A percentile compares a stretch with the other conserved stretches of the same genome.
Conservation (phyloP, 2,113 vertebrate species). For the Mirounga angustirostris region DNA sequence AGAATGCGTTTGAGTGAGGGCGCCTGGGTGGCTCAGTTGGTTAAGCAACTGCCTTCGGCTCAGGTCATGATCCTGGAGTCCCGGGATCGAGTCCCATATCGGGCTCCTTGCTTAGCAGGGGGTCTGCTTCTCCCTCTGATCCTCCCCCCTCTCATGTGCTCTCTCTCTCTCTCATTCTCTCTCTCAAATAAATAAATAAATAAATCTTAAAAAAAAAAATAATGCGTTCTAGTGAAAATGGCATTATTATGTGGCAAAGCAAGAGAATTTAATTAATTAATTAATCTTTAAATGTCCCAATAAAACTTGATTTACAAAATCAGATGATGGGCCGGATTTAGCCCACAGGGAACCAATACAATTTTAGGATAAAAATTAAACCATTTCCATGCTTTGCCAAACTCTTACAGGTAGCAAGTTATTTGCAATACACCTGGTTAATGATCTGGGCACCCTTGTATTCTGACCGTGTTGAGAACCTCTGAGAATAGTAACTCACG, state of each 20-base stretch:
- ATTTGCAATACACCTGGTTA: no score
- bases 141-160: no score
- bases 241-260: not conserved
- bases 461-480: not conserved
- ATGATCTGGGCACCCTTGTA: no score
- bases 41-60: no score
- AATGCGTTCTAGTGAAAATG: not conserved
- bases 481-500: not conserved
- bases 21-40: no score
- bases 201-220: not conserved
- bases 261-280: not conserved
- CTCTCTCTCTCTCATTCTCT: no score
- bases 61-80: no score
- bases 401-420: not conserved
- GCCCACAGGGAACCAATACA: not conserved
- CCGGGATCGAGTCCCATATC: no score
- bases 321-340: not conserved
- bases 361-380: not conserved
- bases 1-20: not conserved
- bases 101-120: no score
- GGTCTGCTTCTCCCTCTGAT: no score
- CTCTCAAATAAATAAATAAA: no score
- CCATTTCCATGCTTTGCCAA: not conserved
- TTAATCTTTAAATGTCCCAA: not conserved
- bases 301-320: not conserved